A percentile compares a stretch with the other conserved stretches of the same genome.
phyloP scores from a whole-genome alignment of 2,797 vertebrate genomes.

The Hafferia zeledoni region DNA sequence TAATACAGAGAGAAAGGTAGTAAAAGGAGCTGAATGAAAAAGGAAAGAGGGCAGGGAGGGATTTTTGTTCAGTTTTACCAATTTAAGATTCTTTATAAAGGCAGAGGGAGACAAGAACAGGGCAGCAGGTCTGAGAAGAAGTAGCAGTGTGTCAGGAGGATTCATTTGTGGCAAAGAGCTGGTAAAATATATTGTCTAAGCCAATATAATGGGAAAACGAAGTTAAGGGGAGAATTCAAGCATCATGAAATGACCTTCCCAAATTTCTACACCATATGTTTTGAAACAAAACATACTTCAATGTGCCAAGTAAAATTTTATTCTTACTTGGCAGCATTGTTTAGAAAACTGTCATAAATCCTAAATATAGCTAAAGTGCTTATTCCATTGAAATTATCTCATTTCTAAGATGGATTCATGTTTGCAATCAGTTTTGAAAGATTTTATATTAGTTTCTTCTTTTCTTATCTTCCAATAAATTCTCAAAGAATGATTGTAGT shows the following conservation, averaged over 20 bases:
- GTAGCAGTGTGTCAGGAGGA: background rate
- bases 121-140: background rate
- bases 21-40: background rate
- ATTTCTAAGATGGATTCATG: background rate
- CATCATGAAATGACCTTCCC: background rate
- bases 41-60: background rate
- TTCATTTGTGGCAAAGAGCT: background rate
- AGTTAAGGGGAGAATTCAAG: background rate
- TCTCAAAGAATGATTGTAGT: background rate
- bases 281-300: background rate
- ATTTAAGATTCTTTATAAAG: background rate
- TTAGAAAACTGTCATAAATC: conserved; percentile 3
- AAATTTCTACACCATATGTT: conserved; percentile 29
- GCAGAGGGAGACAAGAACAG: background rate
- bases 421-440: background rate
- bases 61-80: background rate
- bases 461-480: background rate
- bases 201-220: background rate
- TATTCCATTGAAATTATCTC: conserved; percentile 3
- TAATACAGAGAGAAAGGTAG: background rate
- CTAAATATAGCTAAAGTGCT: conserved; percentile 28
- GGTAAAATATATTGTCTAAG: background rate
- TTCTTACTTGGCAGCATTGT: conserved; percentile 23
- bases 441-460: background rate
- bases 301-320: conserved; percentile 42